These are phyloP conservation scores for Griposia aprilina DNA, from an alignment of 2,888 invertebrate genomes.

Conservation along the genomic window DNA sequence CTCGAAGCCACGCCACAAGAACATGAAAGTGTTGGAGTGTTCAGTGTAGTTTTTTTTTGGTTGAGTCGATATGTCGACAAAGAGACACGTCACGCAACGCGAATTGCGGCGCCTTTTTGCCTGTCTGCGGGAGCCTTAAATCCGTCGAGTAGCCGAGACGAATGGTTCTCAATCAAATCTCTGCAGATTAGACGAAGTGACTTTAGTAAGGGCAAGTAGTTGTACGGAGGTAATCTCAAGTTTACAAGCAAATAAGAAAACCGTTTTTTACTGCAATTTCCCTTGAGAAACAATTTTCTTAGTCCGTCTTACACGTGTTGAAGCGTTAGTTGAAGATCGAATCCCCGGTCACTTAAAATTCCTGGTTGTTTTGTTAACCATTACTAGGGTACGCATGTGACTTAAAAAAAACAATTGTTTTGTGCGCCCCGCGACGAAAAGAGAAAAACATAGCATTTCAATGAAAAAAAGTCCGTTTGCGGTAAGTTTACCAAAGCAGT, in stretches of 20 bases:
- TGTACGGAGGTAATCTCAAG: slow-evolving; percentile 47
- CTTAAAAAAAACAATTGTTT: too few relatives aligned
- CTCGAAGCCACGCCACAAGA: slow-evolving; percentile 35
- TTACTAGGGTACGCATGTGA: too few relatives aligned
- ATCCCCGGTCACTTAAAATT: background rate
- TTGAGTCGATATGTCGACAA: slow-evolving; percentile 32
- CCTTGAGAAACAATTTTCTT: slow-evolving; percentile 40
- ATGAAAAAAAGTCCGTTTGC: too few relatives aligned
- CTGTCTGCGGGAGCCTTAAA: too few relatives aligned
- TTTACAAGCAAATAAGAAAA: slow-evolving; percentile 40
- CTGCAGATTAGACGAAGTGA: slow-evolving; percentile 33
- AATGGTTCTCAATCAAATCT: slow-evolving; percentile 55
- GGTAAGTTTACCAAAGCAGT: too few relatives aligned
- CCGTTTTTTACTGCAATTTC: slow-evolving; percentile 24
- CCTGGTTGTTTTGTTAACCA: slow-evolving; percentile 14
- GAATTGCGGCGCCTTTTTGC: too few relatives aligned
- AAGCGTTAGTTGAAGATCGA: too few relatives aligned
- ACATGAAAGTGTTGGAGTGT: slow-evolving; percentile 41
- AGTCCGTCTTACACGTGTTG: slow-evolving; percentile 2
- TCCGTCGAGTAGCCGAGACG: slow-evolving; percentile 50
- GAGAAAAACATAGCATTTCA: too few relatives aligned
- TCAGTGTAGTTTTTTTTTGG: slow-evolving; percentile 53
- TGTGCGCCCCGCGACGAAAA: too few relatives aligned
- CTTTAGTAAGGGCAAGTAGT: slow-evolving; percentile 36
- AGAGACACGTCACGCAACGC: too few relatives aligned